A percentile compares a stretch with the other conserved stretches of the same genome.
Conservation (phyloP, 2,888 invertebrate genomes). For the Acleris literana region DNA sequence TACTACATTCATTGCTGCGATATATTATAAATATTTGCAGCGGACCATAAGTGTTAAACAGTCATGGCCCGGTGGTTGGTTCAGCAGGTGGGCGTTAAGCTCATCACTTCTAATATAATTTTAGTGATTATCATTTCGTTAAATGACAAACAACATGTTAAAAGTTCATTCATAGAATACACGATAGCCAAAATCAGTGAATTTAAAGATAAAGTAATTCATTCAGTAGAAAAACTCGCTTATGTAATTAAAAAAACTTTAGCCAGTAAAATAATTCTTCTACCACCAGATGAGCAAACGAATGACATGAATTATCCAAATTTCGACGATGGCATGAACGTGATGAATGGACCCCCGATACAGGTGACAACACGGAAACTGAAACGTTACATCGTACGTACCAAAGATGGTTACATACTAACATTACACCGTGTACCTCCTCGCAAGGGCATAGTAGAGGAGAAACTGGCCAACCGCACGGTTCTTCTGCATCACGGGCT, state of each 20-base stretch:
- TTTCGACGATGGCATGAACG: too few species aligned
- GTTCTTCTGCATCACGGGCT: slow-evolving; percentile 19
- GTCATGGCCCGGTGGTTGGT: not conserved
- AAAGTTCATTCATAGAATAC: not conserved
- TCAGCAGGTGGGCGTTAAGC: not conserved
- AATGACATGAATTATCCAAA: too few species aligned
- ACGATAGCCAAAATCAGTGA: not conserved
- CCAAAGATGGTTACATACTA: slow-evolving; percentile 15
- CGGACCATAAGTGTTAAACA: not conserved
- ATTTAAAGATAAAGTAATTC: not conserved
- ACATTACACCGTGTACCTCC: slow-evolving; percentile 5
- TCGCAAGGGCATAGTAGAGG: not conserved
- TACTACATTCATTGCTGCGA: not conserved
- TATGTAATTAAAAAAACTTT: not conserved
- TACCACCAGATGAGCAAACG: too few species aligned
- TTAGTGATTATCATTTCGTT: not conserved
- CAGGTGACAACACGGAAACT: not conserved
- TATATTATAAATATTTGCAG: not conserved
- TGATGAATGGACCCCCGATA: not conserved
- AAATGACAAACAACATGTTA: slow-evolving; percentile 3
- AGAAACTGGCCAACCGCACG: not conserved
- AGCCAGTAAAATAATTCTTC: not conserved
- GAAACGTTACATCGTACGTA: not conserved
- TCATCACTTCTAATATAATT: not conserved
- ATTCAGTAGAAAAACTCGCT: not conserved